These are phyloP conservation scores for Pogonophryne albipinna DNA, from an alignment of 2,797 vertebrate species.

Conservation along the genomic window DNA sequence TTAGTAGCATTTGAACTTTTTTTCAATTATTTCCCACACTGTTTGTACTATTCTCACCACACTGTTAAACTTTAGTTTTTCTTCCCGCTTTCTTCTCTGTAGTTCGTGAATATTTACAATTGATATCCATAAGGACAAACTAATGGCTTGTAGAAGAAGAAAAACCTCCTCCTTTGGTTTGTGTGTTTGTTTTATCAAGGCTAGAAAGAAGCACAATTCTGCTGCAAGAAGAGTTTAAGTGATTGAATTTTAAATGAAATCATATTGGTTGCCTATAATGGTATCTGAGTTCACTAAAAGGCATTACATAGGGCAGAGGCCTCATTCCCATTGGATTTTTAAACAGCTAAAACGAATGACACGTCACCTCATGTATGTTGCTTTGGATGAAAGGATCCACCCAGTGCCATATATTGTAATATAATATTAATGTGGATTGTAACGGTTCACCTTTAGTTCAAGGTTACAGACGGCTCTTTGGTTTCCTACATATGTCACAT, in stretches of 20 bases:
- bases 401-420: constrained; percentile 26
- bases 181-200: not conserved
- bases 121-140: not conserved
- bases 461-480: constrained; percentile 41
- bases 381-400: constrained; percentile 35
- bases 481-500: constrained; percentile 31
- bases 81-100: not conserved
- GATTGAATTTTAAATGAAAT: not conserved
- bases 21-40: not conserved
- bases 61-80: not conserved
- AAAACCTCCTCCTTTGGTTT: not conserved
- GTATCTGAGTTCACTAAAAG: not conserved
- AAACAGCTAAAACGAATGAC: constrained; percentile 1
- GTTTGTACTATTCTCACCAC: not conserved
- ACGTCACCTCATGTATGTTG: not conserved
- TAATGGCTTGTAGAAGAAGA: not conserved
- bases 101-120: not conserved
- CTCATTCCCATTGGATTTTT: not conserved
- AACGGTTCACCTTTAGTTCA: constrained; percentile 31
- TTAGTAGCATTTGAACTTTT: not conserved
- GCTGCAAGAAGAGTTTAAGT: not conserved
- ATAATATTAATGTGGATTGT: constrained; percentile 52
- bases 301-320: constrained; percentile 19
- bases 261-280: not conserved
- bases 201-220: not conserved